Base-by-base conservation (phyloP, 2,113 vertebrate genomes). In the Neotoma lepida region DNA sequence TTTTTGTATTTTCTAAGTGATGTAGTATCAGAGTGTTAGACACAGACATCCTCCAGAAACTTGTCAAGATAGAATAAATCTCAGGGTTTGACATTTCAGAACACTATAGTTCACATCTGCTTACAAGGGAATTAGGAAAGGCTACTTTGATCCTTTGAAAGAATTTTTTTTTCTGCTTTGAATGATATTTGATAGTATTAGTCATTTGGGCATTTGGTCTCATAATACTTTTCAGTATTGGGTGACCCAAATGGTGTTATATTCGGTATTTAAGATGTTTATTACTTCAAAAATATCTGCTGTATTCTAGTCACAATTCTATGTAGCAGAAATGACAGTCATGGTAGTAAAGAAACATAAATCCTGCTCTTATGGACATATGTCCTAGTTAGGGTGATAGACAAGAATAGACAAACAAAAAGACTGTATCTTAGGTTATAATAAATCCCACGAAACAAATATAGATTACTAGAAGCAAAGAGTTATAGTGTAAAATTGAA, bases 11-110 rank as follows among this genome's bases (percentile, higher is more conserved):
- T 89, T 90, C 41, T 81, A 91, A 68, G 26, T 86, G 39, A 86
- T 15, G 58, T 2, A 86, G 30, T 76, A 78, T 17, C 30, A 84
- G 28, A 22, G 13, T 61, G 0, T 70, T 80, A 90, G 63, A 66
- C 14, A 92, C 35, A 94, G 22, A 86, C 51, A 78, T 88, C 71
- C 73, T 96, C 76, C 20, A 91, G 15, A 66, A 91, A 49, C 63
- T 84, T 91, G 54, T 87, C 20, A 78, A 54, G 28, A 61, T 44
- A 93, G 18, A 89, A 64, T 77, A 82, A 91, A 89, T 94, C 63
- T 89, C 85, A 93, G 61, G 76, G 14, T 73, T 82, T 80, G n/a
- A 54, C 68, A 95, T 89, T 93, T 88, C 17, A 84, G 30, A 89
- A 64, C 22, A 85, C 13, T n/a, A 2, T 64, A 80, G 44, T 90